Evolutionary conservation across 2,797 vertebrate species (phyloP), one percentile per base, ranked within the genome.

Genomic region (Platyrinchus mystaceus): DNA sequence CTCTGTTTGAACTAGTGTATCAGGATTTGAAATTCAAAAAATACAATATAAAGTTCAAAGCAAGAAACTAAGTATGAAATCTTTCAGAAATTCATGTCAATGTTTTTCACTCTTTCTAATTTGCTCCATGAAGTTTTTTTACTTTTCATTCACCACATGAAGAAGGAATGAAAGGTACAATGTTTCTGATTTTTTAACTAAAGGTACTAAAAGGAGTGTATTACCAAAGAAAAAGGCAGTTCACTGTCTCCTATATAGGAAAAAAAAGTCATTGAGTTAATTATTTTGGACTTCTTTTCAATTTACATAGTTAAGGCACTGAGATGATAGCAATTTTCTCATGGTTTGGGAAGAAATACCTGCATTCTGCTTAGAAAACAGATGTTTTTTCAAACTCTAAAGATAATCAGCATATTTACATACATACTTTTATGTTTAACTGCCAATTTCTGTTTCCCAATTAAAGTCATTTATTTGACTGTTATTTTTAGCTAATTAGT

Each of bases 351-450:
- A 96, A 94, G 87, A 95, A 91, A 94, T 95, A 97, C 95, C 94
- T 95, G 80, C 53, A 49, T 81, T 90, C 85, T 90, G 41, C 44
- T 88, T 63, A 91, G 77, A 92, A 96, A 96, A 91, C 85, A 95
- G 89, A 94, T 96, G 92, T 94, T 97, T 97, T 97, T 94, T 96
- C 93, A 96, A 95, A 94, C 87, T 87, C 93, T 84, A 76, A 96
- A 86, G 84, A 93, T 97, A 96, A 96, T 95, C 93, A 94, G 87
- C 75, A 62, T 96, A 94, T 97, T 97, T 97, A 95, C 92, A 95
- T 93, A 95, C 76, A 83, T 83, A 89, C 89, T 95, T 95, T 95
- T 92, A 95, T 84, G 90, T 95, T 96, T 97, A 96, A 95, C 95
- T 92, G 92, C 95, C 94, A 95, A 78, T 96, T 96, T 95, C 90